Evolutionary conservation across 2,797 vertebrate genomes (phyloP), one percentile per base, ranked within the genome.

Genomic region (Notamacropus eugenii): DNA sequence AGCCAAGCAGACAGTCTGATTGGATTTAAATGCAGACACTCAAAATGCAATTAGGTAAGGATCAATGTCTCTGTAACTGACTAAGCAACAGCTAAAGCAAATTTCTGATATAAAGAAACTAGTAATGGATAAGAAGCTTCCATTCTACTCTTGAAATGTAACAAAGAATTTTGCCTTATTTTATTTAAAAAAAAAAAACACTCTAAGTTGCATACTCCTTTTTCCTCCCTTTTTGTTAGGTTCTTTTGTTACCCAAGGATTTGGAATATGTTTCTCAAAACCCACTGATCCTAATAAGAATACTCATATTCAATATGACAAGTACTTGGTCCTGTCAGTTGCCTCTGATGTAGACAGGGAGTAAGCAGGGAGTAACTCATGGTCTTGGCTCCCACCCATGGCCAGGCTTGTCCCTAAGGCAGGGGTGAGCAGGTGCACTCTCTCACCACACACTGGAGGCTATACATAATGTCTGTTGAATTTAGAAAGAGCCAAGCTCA

Each of bases 251-350:
- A 27, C 40, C 24, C 3, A 87, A 87, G 40, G 24, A 40, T 87
- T 27, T 46, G 40, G 9, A 87, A 46, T 4, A 52, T n/a, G 24
- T 93, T 94, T 91, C 91, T 19, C 46, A 31, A 87, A 90, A 55
- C 28, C 46, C 94, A 52, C 52, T n/a, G 1, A 19, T 22, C 59
- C 34, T 93, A 56, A 29, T 40, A 54, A 97, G 10, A 95, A 94
- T 34, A 57, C 5, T 92, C 14, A 54, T 16, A 52, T 58, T 13
- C 54, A 62, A 54, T 11, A 4, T 57, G 11, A 31, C 92, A 29
- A 87, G 57, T 55, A 46, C 40, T 29, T 24, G 52, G 22, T 24
- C 1, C 56, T 40, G 54, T 40, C 92, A 90, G n/a, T 27, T 92
- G 90, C 50, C 90, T 92, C 1, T 95, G 16, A 46, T 9, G 74